Base-by-base conservation (phyloP, 2,888 invertebrate species). In the Mesochorus sp. region DNA sequence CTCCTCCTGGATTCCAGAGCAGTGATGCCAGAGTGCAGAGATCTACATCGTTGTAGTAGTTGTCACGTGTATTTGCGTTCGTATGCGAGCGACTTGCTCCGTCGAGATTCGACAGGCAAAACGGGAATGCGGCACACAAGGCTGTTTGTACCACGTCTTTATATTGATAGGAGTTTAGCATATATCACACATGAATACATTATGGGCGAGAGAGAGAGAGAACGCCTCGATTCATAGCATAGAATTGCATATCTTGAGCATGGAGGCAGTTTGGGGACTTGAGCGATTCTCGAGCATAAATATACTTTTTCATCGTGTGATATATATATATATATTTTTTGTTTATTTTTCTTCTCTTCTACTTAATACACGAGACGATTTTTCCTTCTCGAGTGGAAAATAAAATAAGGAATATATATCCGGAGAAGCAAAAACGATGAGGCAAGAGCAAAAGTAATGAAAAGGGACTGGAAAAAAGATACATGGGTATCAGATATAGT, bases 1-100 rank as follows among this genome's bases (percentile, higher is more conserved):
- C 67, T 75, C 76, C 75, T 79, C 75, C 82, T n/a, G 85, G 84
- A 88, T 87, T 88, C 85, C 84, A 83, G 82, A 83, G 79, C 84
- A 80, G 73, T 84, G 73, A 62, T 73, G 67, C 34, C 19, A 28
- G 39, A 72, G 39, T 24, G 51, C 14, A 42, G 31, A 19, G 8
- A 39, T 47, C 12, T 47, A 6, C 28, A 47, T 2, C 28, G 31
- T 19, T 12, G n/a, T 47, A 14, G 17, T n/a, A 28, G 51, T 34
- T 42, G 51, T 51, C 34, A 19, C 47, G 28, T 26, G 19, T 39
- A 26, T 34, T 31, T 42, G 26, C 47, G 68, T 55, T 73, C 55
- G 55, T 39, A 77, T 55, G 66, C 53, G n/a, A 17, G 14, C 10
- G 21, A 4, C 8, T 42, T 26, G n/a, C 28, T 57, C 68, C 34